A percentile compares a stretch with the other conserved stretches of the same genome.
phyloP scores from a whole-genome alignment of 2,888 invertebrate genomes.

The Volucella zonaria region DNA sequence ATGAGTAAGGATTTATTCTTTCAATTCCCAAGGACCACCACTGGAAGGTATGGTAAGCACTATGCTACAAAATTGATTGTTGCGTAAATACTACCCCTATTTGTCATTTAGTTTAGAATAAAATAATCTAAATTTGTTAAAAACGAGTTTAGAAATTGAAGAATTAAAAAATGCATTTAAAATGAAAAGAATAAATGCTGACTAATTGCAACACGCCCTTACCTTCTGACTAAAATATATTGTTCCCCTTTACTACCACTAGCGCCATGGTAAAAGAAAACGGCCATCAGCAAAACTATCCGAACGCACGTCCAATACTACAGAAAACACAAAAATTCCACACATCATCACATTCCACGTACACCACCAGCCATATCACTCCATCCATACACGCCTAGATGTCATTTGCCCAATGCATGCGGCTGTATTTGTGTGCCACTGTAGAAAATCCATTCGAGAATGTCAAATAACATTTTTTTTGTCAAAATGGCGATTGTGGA shows the following conservation, averaged over 20 bases:
- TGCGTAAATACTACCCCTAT: too few relatives aligned
- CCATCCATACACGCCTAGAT: constrained; percentile 57
- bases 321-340: constrained; percentile 62
- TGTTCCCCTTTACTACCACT: not conserved
- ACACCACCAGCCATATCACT: not conserved
- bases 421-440: constrained; percentile 45
- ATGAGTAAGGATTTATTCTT: too few relatives aligned
- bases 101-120: too few relatives aligned
- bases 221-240: not conserved
- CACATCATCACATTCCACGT: constrained; percentile 64
- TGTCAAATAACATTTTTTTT: constrained; percentile 75
- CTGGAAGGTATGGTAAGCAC: too few relatives aligned
- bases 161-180: too few relatives aligned
- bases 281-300: constrained; percentile 28
- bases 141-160: too few relatives aligned
- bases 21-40: too few relatives aligned
- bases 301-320: constrained; percentile 30
- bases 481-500: constrained; percentile 76
- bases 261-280: constrained; percentile 26
- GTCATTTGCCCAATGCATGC: constrained; percentile 60
- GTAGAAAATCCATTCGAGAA: constrained; percentile 72
- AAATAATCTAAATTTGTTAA: too few relatives aligned
- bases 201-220: not conserved
- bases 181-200: too few relatives aligned
- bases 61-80: too few relatives aligned